These are phyloP conservation scores for Cheiracanthium punctorium DNA, from an alignment of 2,888 invertebrate genomes.

Conservation along the genomic window DNA sequence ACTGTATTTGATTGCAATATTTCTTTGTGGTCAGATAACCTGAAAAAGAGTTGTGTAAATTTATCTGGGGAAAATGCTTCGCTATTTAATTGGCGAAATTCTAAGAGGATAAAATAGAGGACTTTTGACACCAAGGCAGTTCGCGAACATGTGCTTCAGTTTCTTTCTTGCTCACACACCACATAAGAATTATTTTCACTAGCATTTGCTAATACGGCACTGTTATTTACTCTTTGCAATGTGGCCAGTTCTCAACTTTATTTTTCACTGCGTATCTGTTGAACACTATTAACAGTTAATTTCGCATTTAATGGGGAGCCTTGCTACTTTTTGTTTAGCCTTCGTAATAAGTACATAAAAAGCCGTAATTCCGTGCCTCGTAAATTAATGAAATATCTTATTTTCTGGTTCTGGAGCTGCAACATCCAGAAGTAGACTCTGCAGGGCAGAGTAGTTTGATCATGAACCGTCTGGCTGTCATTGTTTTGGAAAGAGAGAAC, in stretches of 20 bases:
- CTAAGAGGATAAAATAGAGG: no score
- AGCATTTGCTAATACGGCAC: background rate
- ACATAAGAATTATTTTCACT: background rate
- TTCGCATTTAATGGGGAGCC: background rate
- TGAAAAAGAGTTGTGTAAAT: no score
- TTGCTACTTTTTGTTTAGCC: background rate
- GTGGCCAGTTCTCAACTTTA: background rate
- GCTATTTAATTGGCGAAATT: no score
- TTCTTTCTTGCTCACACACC: no score
- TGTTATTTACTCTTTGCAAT: background rate
- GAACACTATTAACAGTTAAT: background rate
- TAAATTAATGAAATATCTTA: constrained; percentile 10
- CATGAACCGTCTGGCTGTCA: background rate
- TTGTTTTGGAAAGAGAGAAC: background rate
- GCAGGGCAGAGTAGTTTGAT: background rate
- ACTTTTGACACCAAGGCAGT: no score
- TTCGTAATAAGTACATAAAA: background rate
- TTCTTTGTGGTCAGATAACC: no score
- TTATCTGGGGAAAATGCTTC: no score
- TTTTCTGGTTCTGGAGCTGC: background rate
- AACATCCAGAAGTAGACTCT: background rate
- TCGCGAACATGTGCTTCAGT: no score
- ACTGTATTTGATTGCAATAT: no score
- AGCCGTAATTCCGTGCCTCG: constrained; percentile 10
- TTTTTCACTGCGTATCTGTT: background rate